Conservation (phyloP, 2,888 invertebrate genomes). For the Habrosyne pyritoides region DNA sequence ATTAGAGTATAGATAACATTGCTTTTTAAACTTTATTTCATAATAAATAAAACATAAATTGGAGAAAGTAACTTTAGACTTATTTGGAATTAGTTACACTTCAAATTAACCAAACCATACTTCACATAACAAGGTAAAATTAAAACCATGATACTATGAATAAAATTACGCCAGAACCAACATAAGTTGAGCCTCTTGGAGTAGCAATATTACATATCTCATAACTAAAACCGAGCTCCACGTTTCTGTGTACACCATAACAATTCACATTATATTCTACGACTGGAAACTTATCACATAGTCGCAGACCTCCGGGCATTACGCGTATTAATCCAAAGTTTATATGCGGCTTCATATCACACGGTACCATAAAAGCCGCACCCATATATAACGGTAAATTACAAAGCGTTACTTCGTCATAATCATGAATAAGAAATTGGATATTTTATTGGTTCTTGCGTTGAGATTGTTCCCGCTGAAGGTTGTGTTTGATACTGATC, state of each 20-base stretch:
- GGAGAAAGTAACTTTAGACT: too few species aligned
- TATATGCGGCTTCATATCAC: slow-evolving; percentile 25
- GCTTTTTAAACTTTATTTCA: not conserved
- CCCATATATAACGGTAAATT: slow-evolving; percentile 23
- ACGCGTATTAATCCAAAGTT: slow-evolving; percentile 22
- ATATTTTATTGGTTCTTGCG: slow-evolving; percentile 26
- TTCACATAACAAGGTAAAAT: too few species aligned
- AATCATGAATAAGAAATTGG: slow-evolving; percentile 32
- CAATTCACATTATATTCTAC: slow-evolving; percentile 26
- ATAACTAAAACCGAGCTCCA: not conserved
- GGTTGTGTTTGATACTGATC: slow-evolving; percentile 9
- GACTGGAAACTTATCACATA: slow-evolving; percentile 31
- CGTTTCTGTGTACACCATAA: slow-evolving; percentile 8
- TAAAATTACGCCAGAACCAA: not conserved
- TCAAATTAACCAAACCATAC: too few species aligned
- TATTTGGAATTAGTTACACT: too few species aligned
- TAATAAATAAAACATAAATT: too few species aligned
- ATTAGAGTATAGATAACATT: not conserved
- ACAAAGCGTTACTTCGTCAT: slow-evolving; percentile 26
- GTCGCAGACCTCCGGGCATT: slow-evolving; percentile 22
- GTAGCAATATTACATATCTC: not conserved
- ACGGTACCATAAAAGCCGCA: slow-evolving; percentile 18
- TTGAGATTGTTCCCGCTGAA: slow-evolving; percentile 9
- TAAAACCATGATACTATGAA: too few species aligned
- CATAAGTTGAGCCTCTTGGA: not conserved